Evolutionary conservation across 2,113 vertebrate species (phyloP).

Genomic region (Trinectes maculatus): DNA sequence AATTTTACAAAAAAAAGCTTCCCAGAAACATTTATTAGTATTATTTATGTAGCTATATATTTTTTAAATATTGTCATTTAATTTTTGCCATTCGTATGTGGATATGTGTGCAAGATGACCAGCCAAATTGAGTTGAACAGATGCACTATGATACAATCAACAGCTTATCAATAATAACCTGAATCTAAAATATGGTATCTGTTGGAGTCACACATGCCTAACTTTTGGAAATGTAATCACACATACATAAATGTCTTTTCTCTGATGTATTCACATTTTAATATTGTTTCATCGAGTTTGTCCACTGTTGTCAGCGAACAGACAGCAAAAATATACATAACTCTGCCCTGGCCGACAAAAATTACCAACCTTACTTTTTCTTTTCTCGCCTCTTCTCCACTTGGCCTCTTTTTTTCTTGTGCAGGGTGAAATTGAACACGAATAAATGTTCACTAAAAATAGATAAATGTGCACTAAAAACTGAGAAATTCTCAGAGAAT

Average conservation of each 20-base stretch:
- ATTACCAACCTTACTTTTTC: fast-evolving
- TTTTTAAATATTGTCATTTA: conserved; percentile 1
- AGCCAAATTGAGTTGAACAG: neutral
- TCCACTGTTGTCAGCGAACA: conserved; percentile 16
- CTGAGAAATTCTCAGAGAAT: conserved; percentile 72
- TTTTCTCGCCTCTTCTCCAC: conserved; percentile 1
- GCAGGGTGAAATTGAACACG: conserved; percentile 46
- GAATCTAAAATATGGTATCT: neutral
- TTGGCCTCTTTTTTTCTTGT: conserved; percentile 29
- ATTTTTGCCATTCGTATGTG: conserved; percentile 8
- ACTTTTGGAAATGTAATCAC: neutral
- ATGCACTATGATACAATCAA: neutral
- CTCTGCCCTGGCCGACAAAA: conserved; percentile 13
- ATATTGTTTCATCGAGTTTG: neutral
- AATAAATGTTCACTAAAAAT: conserved; percentile 77
- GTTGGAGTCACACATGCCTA: neutral
- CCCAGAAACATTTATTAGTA: conserved; percentile 1
- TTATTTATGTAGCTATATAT: neutral
- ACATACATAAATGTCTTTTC: neutral
- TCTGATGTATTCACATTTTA: conserved; percentile 2
- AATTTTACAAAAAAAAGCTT: conserved; percentile 2
- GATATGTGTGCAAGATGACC: neutral
- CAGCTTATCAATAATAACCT: neutral
- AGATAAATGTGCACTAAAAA: too few relatives aligned
- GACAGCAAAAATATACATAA: conserved; percentile 5